Conservation (phyloP, 1,140 invertebrate genomes). For the Micrasema longulum region DNA sequence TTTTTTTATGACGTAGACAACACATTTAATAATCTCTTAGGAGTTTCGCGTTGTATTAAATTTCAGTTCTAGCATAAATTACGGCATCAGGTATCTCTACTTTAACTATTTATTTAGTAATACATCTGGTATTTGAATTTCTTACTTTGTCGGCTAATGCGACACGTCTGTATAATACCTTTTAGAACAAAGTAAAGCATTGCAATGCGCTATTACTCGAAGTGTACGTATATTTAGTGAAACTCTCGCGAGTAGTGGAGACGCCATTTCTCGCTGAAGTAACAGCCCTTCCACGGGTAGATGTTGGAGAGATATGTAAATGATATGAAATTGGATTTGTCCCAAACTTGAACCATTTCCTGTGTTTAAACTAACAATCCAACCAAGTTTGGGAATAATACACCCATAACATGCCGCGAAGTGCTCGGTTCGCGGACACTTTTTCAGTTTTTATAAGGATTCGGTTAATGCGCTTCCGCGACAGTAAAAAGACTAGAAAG, state of each 20-base stretch:
- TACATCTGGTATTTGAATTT: too few species aligned
- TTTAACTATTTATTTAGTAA: too few species aligned
- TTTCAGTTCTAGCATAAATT: too few species aligned
- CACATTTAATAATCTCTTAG: too few species aligned
- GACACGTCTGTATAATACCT: too few species aligned
- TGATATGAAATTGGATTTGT: constrained; percentile 34
- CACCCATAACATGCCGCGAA: background rate
- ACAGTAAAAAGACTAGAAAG: too few species aligned
- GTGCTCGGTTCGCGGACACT: background rate
- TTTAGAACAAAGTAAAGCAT: background rate
- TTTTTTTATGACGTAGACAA: too few species aligned
- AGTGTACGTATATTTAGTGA: background rate
- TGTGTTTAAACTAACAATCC: constrained; percentile 26
- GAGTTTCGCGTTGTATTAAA: too few species aligned
- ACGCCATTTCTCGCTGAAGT: constrained; percentile 12
- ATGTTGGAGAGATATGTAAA: constrained; percentile 19
- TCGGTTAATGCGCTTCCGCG: background rate
- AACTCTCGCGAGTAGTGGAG: background rate
- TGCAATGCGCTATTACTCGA: background rate
- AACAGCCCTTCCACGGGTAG: constrained; percentile 20
- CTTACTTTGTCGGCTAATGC: too few species aligned
- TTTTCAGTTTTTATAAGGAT: background rate
- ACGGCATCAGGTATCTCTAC: too few species aligned
- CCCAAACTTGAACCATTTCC: constrained; percentile 22
- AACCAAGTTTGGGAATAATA: background rate